Evolutionary conservation across 2,113 vertebrate species (phyloP).

Genomic region (Paraplagusia blochii): DNA sequence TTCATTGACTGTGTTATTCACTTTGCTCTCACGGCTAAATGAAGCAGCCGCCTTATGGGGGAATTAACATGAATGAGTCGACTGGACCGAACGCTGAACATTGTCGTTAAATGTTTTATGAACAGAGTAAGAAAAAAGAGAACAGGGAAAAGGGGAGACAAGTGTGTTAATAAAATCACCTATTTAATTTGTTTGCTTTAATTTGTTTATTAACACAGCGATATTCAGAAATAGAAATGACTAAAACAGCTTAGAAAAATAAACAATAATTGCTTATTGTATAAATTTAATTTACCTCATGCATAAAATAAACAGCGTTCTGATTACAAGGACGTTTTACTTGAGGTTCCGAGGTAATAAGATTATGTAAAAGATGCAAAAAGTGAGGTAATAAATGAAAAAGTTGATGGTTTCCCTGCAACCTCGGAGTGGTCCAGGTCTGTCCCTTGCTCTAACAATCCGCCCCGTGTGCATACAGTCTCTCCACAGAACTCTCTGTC

Average conservation of each 20-base stretch:
- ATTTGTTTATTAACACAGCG: constrained; percentile 47
- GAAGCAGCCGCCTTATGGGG: constrained; percentile 7
- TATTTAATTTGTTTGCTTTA: constrained; percentile 60
- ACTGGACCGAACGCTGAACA: constrained; percentile 17
- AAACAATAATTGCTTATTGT: constrained; percentile 54
- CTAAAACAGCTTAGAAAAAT: constrained; percentile 56
- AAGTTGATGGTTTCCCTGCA: constrained; percentile 19
- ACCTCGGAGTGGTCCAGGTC: constrained; percentile 39
- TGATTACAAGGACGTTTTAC: constrained; percentile 40
- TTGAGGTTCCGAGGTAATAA: constrained; percentile 20
- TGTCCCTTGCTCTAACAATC: constrained; percentile 42
- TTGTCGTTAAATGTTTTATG: constrained; percentile 33
- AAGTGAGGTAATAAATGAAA: constrained; percentile 48
- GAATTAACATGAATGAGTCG: constrained; percentile 37
- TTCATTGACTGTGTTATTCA: constrained; percentile 18
- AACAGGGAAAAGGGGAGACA: too few relatives aligned
- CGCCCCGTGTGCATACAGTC: constrained; percentile 42
- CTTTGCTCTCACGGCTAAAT: constrained; percentile 15
- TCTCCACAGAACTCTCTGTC: constrained; percentile 36
- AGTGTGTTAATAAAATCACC: neutral
- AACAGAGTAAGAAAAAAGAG: constrained; percentile 5
- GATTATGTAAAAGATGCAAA: too few relatives aligned
- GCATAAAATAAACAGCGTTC: constrained; percentile 18
- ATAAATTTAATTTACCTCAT: constrained; percentile 47
- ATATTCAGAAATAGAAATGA: constrained; percentile 61